Conservation (phyloP, 2,797 vertebrate genomes). For the Melanitta fusca region DNA sequence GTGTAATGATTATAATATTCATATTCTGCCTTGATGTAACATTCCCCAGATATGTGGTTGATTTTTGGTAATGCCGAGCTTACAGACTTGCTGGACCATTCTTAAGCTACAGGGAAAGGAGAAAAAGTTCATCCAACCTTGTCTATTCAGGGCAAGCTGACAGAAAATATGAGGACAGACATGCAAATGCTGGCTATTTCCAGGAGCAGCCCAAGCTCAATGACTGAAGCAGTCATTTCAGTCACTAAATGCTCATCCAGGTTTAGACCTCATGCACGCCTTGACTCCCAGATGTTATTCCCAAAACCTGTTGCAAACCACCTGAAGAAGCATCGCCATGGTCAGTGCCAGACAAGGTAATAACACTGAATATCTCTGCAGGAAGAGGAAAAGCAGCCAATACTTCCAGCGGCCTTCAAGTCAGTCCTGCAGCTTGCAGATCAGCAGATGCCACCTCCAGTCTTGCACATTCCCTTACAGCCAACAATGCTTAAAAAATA, state of each 20-base stretch:
- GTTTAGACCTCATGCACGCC: background rate
- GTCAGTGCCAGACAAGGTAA: background rate
- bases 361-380: background rate
- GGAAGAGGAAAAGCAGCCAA: background rate
- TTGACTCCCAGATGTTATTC: background rate
- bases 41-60: rapidly evolving
- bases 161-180: background rate
- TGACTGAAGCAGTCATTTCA: background rate
- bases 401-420: background rate
- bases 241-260: background rate
- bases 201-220: background rate
- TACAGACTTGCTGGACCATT: background rate
- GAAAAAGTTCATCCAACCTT: background rate
- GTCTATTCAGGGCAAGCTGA: background rate
- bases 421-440: background rate
- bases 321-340: background rate
- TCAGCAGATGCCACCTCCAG: background rate
- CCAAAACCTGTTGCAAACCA: background rate
- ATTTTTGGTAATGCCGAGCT: background rate
- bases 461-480: background rate
- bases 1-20: background rate
- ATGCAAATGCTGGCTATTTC: background rate
- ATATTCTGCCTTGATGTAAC: background rate
- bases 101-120: background rate
- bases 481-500: background rate